Evolutionary conservation across 2,113 vertebrate species (phyloP).

Genomic region (Pleuronectes platessa): DNA sequence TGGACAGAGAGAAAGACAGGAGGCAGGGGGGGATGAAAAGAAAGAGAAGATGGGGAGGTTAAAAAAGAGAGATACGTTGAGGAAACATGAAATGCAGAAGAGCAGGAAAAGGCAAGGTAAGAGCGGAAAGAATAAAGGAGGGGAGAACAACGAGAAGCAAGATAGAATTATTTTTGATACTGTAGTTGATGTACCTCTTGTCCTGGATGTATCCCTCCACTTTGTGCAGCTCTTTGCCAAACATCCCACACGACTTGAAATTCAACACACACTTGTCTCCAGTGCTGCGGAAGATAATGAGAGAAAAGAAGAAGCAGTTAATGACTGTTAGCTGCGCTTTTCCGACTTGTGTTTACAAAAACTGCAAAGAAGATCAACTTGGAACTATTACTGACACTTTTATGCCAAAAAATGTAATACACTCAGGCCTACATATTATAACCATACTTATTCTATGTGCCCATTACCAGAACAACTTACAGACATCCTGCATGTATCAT

Average conservation of each 20-base stretch:
- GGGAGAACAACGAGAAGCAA: background rate
- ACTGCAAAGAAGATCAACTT: no score
- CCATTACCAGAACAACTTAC: background rate
- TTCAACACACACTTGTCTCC: conserved; percentile 75
- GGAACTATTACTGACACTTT: background rate
- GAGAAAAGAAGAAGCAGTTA: conserved; percentile 17
- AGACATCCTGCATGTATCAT: background rate
- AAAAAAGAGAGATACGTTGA: background rate
- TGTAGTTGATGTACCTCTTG: conserved; percentile 54
- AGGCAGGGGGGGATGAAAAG: no score
- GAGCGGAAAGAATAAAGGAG: background rate
- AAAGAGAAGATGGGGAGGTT: no score
- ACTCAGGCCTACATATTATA: background rate
- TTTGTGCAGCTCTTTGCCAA: conserved; percentile 73
- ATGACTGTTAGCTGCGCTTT: background rate
- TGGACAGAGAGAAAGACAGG: conserved; percentile 48
- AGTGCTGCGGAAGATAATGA: conserved; percentile 82
- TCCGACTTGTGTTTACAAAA: background rate
- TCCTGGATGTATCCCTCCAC: conserved; percentile 76
- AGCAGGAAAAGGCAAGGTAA: no score
- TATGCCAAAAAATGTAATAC: background rate
- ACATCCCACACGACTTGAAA: conserved; percentile 74
- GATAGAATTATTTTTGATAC: background rate
- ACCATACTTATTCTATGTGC: background rate
- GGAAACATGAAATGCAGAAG: background rate